Evolutionary conservation across 2,888 invertebrate genomes (phyloP).

Genomic region (Mesoligia furuncula): DNA sequence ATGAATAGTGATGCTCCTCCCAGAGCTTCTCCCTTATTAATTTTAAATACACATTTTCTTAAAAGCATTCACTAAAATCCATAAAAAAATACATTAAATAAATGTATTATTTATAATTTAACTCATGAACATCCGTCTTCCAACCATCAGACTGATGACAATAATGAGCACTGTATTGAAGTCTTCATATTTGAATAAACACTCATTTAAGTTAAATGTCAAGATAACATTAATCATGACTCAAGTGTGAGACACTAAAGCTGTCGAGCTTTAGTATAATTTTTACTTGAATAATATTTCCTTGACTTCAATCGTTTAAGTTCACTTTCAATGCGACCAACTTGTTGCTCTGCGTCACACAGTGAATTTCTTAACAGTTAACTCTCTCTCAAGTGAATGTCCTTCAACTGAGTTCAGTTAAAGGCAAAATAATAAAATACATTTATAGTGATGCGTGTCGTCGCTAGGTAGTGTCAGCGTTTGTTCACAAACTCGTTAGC

Average conservation of each 20-base stretch:
- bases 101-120: background rate
- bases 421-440: conserved; percentile 4
- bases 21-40: too few relatives aligned
- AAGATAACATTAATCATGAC: conserved; percentile 21
- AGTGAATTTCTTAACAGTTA: conserved; percentile 7
- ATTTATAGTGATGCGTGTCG: background rate
- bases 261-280: background rate
- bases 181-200: background rate
- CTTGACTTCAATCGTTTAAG: conserved; percentile 31
- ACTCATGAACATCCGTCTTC: too few relatives aligned
- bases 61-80: background rate
- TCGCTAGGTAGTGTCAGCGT: background rate
- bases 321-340: conserved; percentile 45
- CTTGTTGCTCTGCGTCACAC: background rate
- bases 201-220: conserved; percentile 16
- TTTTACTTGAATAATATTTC: conserved; percentile 36
- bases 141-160: background rate
- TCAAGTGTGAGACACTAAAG: background rate
- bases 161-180: background rate
- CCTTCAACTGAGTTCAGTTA: conserved; percentile 15
- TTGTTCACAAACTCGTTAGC: background rate
- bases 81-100: background rate
- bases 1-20: too few relatives aligned
- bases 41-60: background rate
- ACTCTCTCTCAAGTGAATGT: conserved; percentile 14